Evolutionary conservation across 2,888 invertebrate species (phyloP).

Genomic region (Paralinhomoeus sp.): DNA sequence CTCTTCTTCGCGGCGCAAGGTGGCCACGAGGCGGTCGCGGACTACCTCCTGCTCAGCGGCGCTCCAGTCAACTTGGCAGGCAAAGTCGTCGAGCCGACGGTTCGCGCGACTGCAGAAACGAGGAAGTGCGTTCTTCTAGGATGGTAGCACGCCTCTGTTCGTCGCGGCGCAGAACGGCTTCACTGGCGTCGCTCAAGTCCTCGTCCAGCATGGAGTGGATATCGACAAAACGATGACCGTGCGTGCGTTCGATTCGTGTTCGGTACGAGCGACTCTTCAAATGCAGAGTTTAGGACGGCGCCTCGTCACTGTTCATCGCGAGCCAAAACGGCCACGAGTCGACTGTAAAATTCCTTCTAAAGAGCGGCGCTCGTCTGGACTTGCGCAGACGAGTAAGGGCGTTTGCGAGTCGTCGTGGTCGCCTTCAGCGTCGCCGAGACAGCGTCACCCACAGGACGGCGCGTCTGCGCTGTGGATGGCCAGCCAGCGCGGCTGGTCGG

Average conservation of each 20-base stretch:
- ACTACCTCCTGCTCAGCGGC: no score
- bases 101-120: no score
- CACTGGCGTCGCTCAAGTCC: constrained; percentile 46
- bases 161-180: constrained; percentile 84
- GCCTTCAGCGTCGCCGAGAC: no score
- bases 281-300: no score
- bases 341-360: constrained; percentile 46
- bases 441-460: constrained; percentile 25
- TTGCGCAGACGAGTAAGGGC: constrained; percentile 5
- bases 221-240: constrained; percentile 30
- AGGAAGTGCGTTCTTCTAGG: no score
- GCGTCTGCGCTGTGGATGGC: constrained; percentile 72
- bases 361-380: constrained; percentile 43
- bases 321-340: constrained; percentile 76
- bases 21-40: no score
- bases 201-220: constrained; percentile 48
- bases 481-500: constrained; percentile 64
- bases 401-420: no score
- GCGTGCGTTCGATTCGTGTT: no score
- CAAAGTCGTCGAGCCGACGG: no score
- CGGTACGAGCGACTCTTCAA: no score
- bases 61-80: no score
- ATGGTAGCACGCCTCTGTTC: constrained; percentile 68
- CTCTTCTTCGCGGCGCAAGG: no score
- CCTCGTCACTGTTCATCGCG: constrained; percentile 70